Percentiles rank a stretch among this genome's conserved stretches.
These are phyloP conservation scores for Gnatocerus cornutus DNA, from an alignment of 2,888 invertebrate genomes.

Conservation along the genomic window DNA sequence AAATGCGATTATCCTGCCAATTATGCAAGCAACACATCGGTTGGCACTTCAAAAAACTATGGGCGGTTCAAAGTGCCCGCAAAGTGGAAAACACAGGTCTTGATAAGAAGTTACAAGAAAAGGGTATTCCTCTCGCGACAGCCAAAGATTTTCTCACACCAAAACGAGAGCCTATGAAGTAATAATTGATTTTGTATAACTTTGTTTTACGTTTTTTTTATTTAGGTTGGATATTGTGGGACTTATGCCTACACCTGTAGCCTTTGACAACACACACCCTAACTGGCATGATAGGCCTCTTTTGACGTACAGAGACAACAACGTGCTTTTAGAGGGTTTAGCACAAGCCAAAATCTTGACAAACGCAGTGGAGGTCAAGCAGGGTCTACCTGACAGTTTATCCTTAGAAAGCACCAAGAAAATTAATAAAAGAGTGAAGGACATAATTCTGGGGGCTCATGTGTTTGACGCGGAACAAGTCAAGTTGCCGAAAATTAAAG, in stretches of 20 bases:
- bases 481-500: slow-evolving; percentile 82
- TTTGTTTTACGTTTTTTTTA: no score
- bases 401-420: slow-evolving; percentile 72
- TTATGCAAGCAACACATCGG: slow-evolving; percentile 81
- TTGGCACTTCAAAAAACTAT: slow-evolving; percentile 82
- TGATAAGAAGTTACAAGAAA: slow-evolving; percentile 73
- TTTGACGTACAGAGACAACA: slow-evolving; percentile 75
- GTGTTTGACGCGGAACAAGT: slow-evolving; percentile 87
- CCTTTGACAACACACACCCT: slow-evolving; percentile 77
- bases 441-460: slow-evolving; percentile 78
- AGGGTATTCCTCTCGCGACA: slow-evolving; percentile 77
- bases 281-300: slow-evolving; percentile 79
- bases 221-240: slow-evolving; percentile 70
- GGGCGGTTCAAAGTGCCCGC: slow-evolving; percentile 80
- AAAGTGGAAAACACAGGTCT: slow-evolving; percentile 74
- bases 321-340: slow-evolving; percentile 82
- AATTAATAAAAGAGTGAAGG: slow-evolving; percentile 77
- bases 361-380: slow-evolving; percentile 80
- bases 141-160: slow-evolving; percentile 76
- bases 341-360: slow-evolving; percentile 87
- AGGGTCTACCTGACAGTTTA: slow-evolving; percentile 77
- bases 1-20: slow-evolving; percentile 79
- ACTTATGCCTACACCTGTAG: slow-evolving; percentile 68
- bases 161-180: slow-evolving; percentile 64
- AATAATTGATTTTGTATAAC: slow-evolving; percentile 33